Base-by-base conservation (phyloP, 2,113 vertebrate species). In the Pseudorasbora parva region DNA sequence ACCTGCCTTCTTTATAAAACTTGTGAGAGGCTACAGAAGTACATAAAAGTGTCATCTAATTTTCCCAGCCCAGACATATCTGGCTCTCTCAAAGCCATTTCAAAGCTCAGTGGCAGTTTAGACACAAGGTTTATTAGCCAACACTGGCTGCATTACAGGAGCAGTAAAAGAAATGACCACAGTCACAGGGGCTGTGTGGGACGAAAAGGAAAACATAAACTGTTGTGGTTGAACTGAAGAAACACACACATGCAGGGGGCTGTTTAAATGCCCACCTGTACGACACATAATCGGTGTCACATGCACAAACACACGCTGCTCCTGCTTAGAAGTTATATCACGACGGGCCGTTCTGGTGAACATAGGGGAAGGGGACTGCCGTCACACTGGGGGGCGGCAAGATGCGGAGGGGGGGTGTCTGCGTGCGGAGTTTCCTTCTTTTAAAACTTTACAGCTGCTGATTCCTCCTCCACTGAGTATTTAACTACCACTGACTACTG, bases 401-500 rank as follows among this genome's bases (percentile, higher is more conserved):
- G 15, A 7, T 30, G 33, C 41, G 8, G 69, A 19, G 33, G 81
- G 82, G 82, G 75, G 45, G 57, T 78, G 54, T 85, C 87, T 92
- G 92, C 92, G 92, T 92, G 87, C 92, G 92, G 92, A 94, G 91
- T 93, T 94, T 94, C 92, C 93, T 93, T 93, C 92, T 91, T 91
- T 90, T 91, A 90, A 95, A 94, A 94, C 92, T 92, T 93, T 93
- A 93, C 92, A 93, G 92, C 93, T 92, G 92, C 90, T 89, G 91
- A 89, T 91, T 93, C 90, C 90, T 93, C 90, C 92, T 93, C 92
- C 92, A 94, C 91, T 92, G 89, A 89, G 90, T 87, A 92, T 94
- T 95, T 94, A 93, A 94, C 93, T 92, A 91, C 92, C 88, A 88
- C 91, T 94, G 92, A 93, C 94, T 93, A 93, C 92, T 93, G 90